phyloP scores from a whole-genome alignment of 2,113 vertebrate species.

The Etheostoma cragini region DNA sequence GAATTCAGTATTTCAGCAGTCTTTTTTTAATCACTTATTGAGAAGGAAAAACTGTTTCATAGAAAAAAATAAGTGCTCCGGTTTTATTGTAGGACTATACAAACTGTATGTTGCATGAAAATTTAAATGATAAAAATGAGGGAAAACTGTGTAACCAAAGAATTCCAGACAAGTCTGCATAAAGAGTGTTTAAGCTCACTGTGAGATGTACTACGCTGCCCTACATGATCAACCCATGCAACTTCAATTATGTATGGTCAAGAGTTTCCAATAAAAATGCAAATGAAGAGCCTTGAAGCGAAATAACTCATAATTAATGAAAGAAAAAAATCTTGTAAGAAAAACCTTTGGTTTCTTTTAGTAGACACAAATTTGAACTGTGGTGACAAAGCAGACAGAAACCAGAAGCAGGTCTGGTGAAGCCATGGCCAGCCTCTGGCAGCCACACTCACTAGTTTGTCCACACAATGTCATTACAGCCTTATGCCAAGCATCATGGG shows the following conservation, averaged over 20 bases:
- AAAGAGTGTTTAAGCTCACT: slow-evolving; percentile 30
- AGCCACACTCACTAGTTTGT: slow-evolving; percentile 41
- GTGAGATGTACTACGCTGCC: slow-evolving; percentile 26
- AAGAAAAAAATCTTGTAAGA: background rate
- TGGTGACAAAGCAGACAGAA: slow-evolving; percentile 11
- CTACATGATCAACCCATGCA: slow-evolving; percentile 45
- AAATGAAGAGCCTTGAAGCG: slow-evolving; percentile 50
- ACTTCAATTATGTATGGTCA: slow-evolving; percentile 62
- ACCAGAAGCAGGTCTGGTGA: slow-evolving; percentile 23
- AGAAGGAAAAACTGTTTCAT: background rate
- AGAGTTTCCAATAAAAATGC: slow-evolving; percentile 69
- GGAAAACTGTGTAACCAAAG: background rate
- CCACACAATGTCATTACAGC: slow-evolving; percentile 46
- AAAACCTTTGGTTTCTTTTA: background rate
- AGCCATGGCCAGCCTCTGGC: slow-evolving; percentile 34
- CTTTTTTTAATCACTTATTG: background rate
- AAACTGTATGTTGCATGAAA: background rate
- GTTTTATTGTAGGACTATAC: background rate
- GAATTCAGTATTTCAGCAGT: background rate
- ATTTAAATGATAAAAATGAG: background rate
- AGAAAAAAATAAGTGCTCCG: background rate
- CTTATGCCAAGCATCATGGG: slow-evolving; percentile 41
- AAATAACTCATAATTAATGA: slow-evolving; percentile 59
- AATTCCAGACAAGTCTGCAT: background rate
- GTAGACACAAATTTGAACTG: slow-evolving; percentile 16